A percentile compares a stretch with the other conserved stretches of the same genome.
phyloP scores from a whole-genome alignment of 2,113 vertebrate genomes.

The Crocuta crocuta region DNA sequence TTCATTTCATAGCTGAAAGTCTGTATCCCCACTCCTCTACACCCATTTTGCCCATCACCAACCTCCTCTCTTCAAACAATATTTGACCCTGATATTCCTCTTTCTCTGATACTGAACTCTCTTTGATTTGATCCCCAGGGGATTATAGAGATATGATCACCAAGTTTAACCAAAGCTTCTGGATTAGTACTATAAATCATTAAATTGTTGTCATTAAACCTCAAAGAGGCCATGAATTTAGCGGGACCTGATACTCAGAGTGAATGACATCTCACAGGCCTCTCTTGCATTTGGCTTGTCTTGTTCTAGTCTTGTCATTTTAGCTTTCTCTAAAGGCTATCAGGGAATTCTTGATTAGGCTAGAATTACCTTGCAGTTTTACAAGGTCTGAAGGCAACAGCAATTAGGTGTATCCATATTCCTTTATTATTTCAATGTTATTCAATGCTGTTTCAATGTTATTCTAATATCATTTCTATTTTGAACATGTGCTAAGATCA shows the following conservation, averaged over 20 bases:
- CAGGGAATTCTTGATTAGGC: background rate
- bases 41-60: background rate
- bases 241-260: background rate
- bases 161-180: background rate
- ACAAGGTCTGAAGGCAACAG: background rate
- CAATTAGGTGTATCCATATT: background rate
- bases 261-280: background rate
- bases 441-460: background rate
- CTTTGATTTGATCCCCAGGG: background rate
- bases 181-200: background rate
- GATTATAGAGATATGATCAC: background rate
- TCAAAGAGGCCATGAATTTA: background rate
- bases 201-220: background rate
- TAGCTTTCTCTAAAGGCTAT: background rate
- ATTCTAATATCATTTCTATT: background rate
- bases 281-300: background rate
- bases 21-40: background rate
- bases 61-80: background rate
- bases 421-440: background rate
- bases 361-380: conserved; percentile 8
- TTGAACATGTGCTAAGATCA: background rate
- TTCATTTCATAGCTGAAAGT: background rate
- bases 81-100: background rate
- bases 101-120: background rate
- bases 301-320: background rate